Conservation (phyloP, 2,888 invertebrate species). For the Cataglyphis albicans region DNA sequence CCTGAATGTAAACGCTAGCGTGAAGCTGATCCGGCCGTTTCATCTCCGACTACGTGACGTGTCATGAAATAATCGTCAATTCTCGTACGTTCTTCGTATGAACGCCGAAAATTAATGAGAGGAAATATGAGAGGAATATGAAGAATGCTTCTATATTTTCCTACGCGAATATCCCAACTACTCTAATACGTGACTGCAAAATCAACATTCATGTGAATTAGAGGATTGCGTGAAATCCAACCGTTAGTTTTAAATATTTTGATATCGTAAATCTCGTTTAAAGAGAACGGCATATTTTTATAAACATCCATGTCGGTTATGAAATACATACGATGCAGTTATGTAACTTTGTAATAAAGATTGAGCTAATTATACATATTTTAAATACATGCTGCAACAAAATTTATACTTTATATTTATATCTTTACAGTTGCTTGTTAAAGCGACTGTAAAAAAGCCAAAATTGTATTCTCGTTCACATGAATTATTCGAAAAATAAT, state of each 20-base stretch:
- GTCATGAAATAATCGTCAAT: constrained; percentile 46
- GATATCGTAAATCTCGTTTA: constrained; percentile 18
- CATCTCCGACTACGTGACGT: constrained; percentile 3
- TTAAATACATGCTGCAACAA: background rate
- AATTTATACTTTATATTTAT: background rate
- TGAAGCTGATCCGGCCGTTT: background rate
- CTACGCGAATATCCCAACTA: constrained; percentile 5
- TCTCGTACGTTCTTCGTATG: background rate
- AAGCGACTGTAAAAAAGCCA: background rate
- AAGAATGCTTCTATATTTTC: background rate
- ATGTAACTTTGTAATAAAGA: background rate
- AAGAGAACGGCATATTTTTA: background rate
- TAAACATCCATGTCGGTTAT: background rate
- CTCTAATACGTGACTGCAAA: constrained; percentile 29
- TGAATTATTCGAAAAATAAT: constrained; percentile 13
- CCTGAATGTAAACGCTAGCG: background rate
- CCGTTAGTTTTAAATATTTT: background rate
- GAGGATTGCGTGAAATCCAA: background rate
- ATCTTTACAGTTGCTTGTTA: background rate
- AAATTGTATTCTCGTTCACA: constrained; percentile 20
- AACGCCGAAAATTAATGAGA: constrained; percentile 16
- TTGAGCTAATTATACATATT: background rate
- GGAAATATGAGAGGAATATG: background rate
- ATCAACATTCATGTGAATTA: constrained; percentile 22
- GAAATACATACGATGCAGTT: background rate